phyloP scores from a whole-genome alignment of 2,113 vertebrate genomes.

The Nicator chloris region DNA sequence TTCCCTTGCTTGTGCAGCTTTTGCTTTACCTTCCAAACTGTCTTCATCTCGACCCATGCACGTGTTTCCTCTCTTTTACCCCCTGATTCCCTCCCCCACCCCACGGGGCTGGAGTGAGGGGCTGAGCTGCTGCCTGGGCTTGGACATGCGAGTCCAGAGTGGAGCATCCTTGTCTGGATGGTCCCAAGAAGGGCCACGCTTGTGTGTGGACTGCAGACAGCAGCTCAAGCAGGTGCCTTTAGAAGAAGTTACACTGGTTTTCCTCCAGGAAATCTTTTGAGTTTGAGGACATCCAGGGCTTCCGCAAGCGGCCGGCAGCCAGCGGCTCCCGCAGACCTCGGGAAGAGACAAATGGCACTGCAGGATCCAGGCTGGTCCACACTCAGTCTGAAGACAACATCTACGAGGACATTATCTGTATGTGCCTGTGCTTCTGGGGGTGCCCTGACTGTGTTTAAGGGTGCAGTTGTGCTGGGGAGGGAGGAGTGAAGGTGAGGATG shows the following conservation, averaged over 20 bases:
- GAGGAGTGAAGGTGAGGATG: neutral
- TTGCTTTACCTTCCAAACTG: neutral
- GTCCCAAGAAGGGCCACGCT: neutral
- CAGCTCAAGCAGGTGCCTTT: neutral
- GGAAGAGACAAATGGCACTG: constrained; percentile 61
- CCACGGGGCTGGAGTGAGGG: rapidly evolving
- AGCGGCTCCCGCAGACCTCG: constrained; percentile 59
- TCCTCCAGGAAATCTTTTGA: constrained; percentile 95
- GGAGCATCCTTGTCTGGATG: neutral
- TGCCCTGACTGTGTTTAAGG: neutral
- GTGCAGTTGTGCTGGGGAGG: neutral
- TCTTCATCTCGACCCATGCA: neutral
- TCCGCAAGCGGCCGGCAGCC: constrained; percentile 63
- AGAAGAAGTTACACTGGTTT: constrained; percentile 19
- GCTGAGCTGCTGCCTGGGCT: neutral
- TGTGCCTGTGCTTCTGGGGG: constrained; percentile 55
- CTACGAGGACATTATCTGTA: constrained; percentile 96
- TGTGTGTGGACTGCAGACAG: neutral
- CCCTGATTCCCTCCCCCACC: neutral
- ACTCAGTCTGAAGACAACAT: constrained; percentile 93
- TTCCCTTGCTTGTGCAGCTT: neutral
- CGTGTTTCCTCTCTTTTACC: rapidly evolving
- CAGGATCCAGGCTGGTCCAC: constrained; percentile 76
- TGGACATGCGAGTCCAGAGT: neutral
- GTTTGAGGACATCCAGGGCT: constrained; percentile 90